Evolutionary conservation across 2,113 vertebrate genomes (phyloP), one percentile per base, ranked within the genome.

Genomic region (Urocynchramus pylzowi): DNA sequence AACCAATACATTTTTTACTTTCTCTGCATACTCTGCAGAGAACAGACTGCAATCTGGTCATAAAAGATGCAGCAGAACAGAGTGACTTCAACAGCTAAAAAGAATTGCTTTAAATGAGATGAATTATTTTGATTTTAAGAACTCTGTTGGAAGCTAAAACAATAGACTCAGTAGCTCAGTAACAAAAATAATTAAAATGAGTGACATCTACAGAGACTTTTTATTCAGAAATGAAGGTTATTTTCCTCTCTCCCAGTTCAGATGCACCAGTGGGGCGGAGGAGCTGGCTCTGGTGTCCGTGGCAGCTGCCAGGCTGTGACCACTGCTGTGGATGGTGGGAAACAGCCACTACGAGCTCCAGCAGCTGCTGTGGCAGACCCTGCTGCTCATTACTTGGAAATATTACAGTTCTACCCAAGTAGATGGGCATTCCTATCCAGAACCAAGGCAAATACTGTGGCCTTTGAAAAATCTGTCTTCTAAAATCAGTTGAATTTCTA

Each of bases 111-210:
- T 69, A 81, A 87, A 82, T 4, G 4, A 89, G 73, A 90, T 75
- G 4, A 84, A 92, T 49, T 70, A 60, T 84, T 92, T 87, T 90
- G 44, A 74, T 93, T 87, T 87, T 81, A 70, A 84, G 69, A 92
- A 84, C 54, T 61, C 80, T 53, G 39, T 68, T 81, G 73, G 69
- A 87, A 87, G 44, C 69, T 71, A 65, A 49, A 87, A 64, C 57
- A 92, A 87, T 45, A 84, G 50, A 63, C 26, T 84, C 35, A 30
- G 33, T 90, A 78, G 54, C 27, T 92, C 83, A 54, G 35, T 42
- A 59, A 21, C 74, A 80, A 96, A 65, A 81, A 75, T 78, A 81
- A 75, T 71, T 89, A 52, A 74, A 87, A 68, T 41, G 0, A 30
- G 35, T 60, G 13, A 41, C 4, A 18, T 92, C 67, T 86, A 9